A percentile compares a stretch with the other conserved stretches of the same genome.
Evolutionary conservation across 1,140 invertebrate genomes (phyloP).

Genomic region (Zaprionus gabonicus): DNA sequence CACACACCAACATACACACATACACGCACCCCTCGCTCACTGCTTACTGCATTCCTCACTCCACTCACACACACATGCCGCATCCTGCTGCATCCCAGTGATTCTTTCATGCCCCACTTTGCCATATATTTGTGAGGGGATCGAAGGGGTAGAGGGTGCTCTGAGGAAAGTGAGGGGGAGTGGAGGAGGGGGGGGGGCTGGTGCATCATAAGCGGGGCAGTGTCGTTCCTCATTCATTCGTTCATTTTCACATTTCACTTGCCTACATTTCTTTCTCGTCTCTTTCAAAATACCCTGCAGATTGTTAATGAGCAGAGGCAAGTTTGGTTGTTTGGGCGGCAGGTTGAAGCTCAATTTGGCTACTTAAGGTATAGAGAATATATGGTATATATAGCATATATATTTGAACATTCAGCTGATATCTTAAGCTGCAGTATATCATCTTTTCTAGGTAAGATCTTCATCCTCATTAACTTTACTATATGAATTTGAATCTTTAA

Average conservation of each 20-base stretch:
- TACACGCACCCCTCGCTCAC: neutral
- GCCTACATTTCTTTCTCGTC: conserved; percentile 11
- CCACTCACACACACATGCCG: neutral
- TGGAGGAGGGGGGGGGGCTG: neutral
- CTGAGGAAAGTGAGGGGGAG: too few relatives aligned
- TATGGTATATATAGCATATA: too few relatives aligned
- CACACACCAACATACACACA: neutral
- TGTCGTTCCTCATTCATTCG: conserved; percentile 33
- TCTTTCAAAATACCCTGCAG: conserved; percentile 10
- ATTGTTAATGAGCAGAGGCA: neutral
- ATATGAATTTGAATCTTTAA: too few relatives aligned
- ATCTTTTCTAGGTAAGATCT: too few relatives aligned
- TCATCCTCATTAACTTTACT: too few relatives aligned
- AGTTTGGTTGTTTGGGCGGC: too few relatives aligned
- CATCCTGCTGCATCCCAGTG: conserved; percentile 28
- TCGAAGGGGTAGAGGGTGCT: neutral
- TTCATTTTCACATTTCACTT: conserved; percentile 38
- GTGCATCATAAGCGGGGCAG: neutral
- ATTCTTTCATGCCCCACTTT: conserved; percentile 42
- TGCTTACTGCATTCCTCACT: neutral
- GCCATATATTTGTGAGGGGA: neutral
- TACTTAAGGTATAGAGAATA: too few relatives aligned
- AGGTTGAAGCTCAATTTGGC: too few relatives aligned
- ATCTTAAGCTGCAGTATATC: too few relatives aligned
- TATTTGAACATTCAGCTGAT: too few relatives aligned